Conservation (phyloP, 2,888 invertebrate genomes). For the Caenorhabditis uteleia region DNA sequence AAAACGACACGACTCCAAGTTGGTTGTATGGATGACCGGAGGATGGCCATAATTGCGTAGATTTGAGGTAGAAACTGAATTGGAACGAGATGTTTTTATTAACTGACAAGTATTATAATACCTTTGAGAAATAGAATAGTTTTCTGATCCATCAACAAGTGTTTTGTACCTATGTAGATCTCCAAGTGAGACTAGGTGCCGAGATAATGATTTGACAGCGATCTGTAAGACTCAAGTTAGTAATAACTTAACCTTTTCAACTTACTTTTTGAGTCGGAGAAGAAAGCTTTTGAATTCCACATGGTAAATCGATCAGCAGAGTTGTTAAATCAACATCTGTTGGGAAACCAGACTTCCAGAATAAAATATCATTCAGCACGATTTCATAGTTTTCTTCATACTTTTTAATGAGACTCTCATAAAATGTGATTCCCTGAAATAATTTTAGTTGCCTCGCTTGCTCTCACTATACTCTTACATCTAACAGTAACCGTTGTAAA, state of each 20-base stretch:
- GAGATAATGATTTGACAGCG: slow-evolving; percentile 78
- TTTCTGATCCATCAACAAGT: slow-evolving; percentile 78
- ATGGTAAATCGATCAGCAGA: not conserved
- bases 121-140: slow-evolving; percentile 74
- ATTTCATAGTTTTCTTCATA: slow-evolving; percentile 81
- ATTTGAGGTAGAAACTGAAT: slow-evolving; percentile 83
- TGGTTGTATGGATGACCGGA: slow-evolving; percentile 95
- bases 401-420: slow-evolving; percentile 79
- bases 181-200: slow-evolving; percentile 86
- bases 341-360: slow-evolving; percentile 13
- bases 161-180: slow-evolving; percentile 90
- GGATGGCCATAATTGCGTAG: slow-evolving; percentile 89
- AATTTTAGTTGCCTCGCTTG: not conserved
- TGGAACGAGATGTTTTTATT: not conserved
- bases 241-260: not conserved
- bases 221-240: slow-evolving; percentile 12
- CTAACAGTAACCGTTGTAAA: slow-evolving; percentile 1
- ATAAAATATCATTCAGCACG: slow-evolving; percentile 72
- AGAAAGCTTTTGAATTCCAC: slow-evolving; percentile 11
- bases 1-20: slow-evolving; percentile 83
- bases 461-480: slow-evolving; percentile 1
- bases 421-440: slow-evolving; percentile 74
- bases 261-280: slow-evolving; percentile 5
- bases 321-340: slow-evolving; percentile 5
- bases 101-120: slow-evolving; percentile 3